Evolutionary conservation across 2,888 invertebrate genomes (phyloP), one percentile per base, ranked within the genome.

Genomic region (Ectemnius cavifrons): DNA sequence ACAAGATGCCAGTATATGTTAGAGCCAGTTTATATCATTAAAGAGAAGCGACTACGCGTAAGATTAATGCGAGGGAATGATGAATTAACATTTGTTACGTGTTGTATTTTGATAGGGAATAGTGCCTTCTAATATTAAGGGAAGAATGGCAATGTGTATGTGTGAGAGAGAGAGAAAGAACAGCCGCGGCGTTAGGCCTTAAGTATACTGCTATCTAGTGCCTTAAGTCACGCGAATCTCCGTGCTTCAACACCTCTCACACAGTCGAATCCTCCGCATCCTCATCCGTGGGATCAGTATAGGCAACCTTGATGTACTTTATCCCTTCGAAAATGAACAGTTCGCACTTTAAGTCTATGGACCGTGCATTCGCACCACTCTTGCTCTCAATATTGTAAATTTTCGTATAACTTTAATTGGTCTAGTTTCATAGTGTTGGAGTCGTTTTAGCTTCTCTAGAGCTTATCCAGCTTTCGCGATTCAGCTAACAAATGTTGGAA

Each of bases 51-150:
- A 85, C 83, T 84, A 84, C 79, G 79, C 65, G 71, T 79, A 82
- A 75, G 74, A 73, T 81, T 77, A 76, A 79, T 62, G 72, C 75
- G 72, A 73, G 67, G 74, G 69, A 37, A 80, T 68, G 72, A 81
- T 81, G 77, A 81, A 80, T 84, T 77, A 80, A 78, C 80, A 82
- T 75, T 77, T 83, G 81, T 84, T 85, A 85, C 81, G 79, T 82
- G 79, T 84, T 86, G 80, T 84, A 84, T 79, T 81, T 82, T 75
- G 77, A 84, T 82, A 84, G 86, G 82, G 79, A 86, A 87, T 89
- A 89, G 90, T 90, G 90, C 90, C 90, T 90, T 90, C 82, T 86
- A 85, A 88, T 76, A 79, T 84, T 66, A 85, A 85, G 85, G 84
- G 82, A 78, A 77, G 75, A 78, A 79, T 71, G 73, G 16, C 4